Evolutionary conservation across 2,888 invertebrate species (phyloP).

Genomic region (Tubulanus polymorphus): DNA sequence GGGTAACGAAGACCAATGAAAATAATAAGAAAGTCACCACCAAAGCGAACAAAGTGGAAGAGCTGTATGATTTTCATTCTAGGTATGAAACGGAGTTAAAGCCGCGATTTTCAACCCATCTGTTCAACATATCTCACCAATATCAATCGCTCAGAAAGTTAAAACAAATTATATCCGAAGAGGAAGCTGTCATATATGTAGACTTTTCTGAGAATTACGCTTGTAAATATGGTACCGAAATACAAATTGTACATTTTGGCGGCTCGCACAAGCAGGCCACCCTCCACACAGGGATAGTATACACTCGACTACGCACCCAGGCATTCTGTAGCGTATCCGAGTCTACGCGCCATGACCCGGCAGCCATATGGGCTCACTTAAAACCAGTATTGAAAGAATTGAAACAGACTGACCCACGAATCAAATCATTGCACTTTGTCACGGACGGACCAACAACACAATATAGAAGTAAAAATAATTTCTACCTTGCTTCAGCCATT

Average conservation of each 20-base stretch:
- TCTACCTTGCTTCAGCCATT: conserved; percentile 31
- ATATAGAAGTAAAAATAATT: conserved; percentile 47
- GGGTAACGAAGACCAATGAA: neutral
- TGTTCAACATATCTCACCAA: neutral
- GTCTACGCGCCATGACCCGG: conserved; percentile 39
- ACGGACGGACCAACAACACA: conserved; percentile 40
- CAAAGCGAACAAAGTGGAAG: neutral
- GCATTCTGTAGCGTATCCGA: conserved; percentile 38
- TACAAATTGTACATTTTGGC: conserved; percentile 38
- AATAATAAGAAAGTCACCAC: neutral
- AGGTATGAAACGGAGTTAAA: neutral
- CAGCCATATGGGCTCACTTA: conserved; percentile 51
- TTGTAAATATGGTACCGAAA: conserved; percentile 38
- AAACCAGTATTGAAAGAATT: conserved; percentile 28
- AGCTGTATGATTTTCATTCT: too few relatives aligned
- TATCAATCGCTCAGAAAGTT: neutral
- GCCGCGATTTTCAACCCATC: neutral
- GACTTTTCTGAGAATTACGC: conserved; percentile 50
- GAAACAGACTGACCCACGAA: conserved; percentile 4
- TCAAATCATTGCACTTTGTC: conserved; percentile 21
- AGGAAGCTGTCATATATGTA: conserved; percentile 27
- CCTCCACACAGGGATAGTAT: conserved; percentile 5
- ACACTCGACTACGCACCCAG: conserved; percentile 3
- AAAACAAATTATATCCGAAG: neutral
- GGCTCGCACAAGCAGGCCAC: conserved; percentile 3